Conservation (phyloP, 30 jellyfish, hydroid and myxozoan genomes). For the Morbakka virulenta region DNA sequence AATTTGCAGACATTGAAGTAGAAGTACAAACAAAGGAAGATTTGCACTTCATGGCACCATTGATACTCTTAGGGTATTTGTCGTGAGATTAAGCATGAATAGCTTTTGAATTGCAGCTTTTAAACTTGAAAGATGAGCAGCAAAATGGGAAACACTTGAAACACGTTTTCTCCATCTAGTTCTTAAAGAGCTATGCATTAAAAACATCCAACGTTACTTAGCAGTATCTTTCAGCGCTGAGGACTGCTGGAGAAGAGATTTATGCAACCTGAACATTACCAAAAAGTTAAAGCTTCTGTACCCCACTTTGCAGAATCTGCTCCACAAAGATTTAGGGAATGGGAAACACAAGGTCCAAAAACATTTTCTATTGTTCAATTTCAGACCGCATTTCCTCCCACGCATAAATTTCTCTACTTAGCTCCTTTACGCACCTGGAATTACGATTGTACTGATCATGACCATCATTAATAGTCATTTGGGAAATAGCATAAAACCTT, state of each 20-base stretch:
- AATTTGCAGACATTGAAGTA: background rate
- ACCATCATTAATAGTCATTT: too few species aligned
- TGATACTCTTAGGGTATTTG: background rate
- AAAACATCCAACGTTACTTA: background rate
- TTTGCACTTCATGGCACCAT: background rate
- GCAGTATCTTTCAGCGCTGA: background rate
- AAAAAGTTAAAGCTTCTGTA: constrained; percentile 3
- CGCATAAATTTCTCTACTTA: background rate
- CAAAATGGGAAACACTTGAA: background rate
- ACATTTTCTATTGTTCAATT: constrained; percentile 46
- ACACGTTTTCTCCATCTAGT: background rate
- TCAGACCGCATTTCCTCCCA: constrained; percentile 29
- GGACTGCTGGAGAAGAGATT: background rate
- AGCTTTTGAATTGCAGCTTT: background rate
- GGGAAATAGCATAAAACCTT: too few species aligned
- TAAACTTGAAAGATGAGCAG: background rate
- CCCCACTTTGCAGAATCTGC: constrained; percentile 5
- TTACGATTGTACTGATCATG: too few species aligned
- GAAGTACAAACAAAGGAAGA: background rate
- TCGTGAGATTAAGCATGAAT: background rate
- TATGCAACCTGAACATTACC: background rate
- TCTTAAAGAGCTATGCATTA: background rate
- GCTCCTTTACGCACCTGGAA: too few species aligned
- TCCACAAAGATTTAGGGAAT: constrained; percentile 10
- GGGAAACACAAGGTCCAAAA: constrained; percentile 4